These are phyloP conservation scores for Criorhina ranunculi DNA, from an alignment of 2,888 invertebrate genomes.

Conservation along the genomic window DNA sequence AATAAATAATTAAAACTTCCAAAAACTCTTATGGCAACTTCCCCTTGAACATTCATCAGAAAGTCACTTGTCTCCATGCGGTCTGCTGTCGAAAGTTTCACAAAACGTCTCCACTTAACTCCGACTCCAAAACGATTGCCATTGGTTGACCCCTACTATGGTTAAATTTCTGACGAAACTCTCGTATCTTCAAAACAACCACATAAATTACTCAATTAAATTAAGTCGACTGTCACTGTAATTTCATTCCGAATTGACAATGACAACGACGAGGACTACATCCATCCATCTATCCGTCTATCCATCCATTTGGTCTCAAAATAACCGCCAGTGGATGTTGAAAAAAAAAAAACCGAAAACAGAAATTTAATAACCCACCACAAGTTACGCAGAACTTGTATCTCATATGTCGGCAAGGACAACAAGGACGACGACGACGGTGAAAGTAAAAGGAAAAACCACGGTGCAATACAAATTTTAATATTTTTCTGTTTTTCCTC, in stretches of 20 bases:
- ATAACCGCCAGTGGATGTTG: not conserved
- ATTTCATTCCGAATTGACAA: slow-evolving; percentile 55
- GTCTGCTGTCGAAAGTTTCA: slow-evolving; percentile 21
- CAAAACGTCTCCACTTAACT: not conserved
- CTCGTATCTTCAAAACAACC: slow-evolving; percentile 59
- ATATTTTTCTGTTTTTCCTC: slow-evolving; percentile 39
- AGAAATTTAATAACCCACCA: slow-evolving; percentile 61
- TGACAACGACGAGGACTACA: slow-evolving; percentile 13
- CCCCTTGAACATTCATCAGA: slow-evolving; percentile 6
- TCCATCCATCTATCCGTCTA: slow-evolving; percentile 24
- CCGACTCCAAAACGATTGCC: not conserved
- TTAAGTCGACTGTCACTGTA: slow-evolving; percentile 66
- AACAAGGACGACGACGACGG: slow-evolving; percentile 4
- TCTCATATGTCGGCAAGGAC: slow-evolving; percentile 31
- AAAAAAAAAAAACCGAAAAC: slow-evolving; percentile 25
- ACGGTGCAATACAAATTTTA: slow-evolving; percentile 54
- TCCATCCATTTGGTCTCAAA: not conserved
- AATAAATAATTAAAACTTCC: slow-evolving; percentile 15
- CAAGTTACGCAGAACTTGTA: slow-evolving; percentile 24
- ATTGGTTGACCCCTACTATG: not conserved
- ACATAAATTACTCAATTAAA: slow-evolving; percentile 70
- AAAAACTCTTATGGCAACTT: not conserved
- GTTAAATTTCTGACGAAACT: slow-evolving; percentile 29
- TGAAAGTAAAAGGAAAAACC: slow-evolving; percentile 18
- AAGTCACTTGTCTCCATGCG: slow-evolving; percentile 17